These are phyloP conservation scores for Vollenhovia emeryi DNA, from an alignment of 1,140 invertebrate genomes.

Conservation along the genomic window DNA sequence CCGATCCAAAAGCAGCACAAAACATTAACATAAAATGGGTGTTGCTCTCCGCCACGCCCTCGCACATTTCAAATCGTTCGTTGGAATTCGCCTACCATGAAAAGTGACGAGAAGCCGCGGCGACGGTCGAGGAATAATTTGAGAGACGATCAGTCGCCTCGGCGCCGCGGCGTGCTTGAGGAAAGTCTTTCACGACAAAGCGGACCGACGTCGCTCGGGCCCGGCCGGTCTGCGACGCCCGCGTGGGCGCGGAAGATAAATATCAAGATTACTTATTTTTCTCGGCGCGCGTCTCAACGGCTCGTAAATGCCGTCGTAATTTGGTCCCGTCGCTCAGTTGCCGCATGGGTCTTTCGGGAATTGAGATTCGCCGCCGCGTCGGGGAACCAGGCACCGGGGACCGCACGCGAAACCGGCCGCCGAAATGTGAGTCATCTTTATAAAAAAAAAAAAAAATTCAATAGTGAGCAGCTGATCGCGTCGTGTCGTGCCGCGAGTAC, in stretches of 20 bases:
- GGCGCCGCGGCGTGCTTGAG: not conserved
- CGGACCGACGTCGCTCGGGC: constrained; percentile 17
- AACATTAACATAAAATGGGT: constrained; percentile 83
- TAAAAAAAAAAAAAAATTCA: constrained; percentile 30
- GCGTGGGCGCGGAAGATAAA: constrained; percentile 71
- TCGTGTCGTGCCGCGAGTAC: not conserved
- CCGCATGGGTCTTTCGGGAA: constrained; percentile 19
- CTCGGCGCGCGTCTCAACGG: constrained; percentile 67
- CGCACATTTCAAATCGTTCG: not conserved
- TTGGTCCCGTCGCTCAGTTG: constrained; percentile 55
- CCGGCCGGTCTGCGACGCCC: not conserved
- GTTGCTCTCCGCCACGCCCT: constrained; percentile 80
- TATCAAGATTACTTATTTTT: constrained; percentile 75
- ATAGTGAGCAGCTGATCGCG: not conserved
- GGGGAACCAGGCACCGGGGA: not conserved
- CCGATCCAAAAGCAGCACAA: constrained; percentile 45
- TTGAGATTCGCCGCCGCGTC: constrained; percentile 26
- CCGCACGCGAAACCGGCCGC: constrained; percentile 19
- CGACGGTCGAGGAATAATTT: constrained; percentile 32
- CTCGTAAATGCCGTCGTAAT: constrained; percentile 75
- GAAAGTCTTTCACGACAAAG: constrained; percentile 46
- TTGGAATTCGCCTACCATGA: constrained; percentile 67
- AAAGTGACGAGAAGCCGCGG: constrained; percentile 35
- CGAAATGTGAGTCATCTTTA: constrained; percentile 38
- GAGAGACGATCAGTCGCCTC: constrained; percentile 34